Evolutionary conservation across 2,113 vertebrate genomes (phyloP).

Genomic region (Sciurus niger): DNA sequence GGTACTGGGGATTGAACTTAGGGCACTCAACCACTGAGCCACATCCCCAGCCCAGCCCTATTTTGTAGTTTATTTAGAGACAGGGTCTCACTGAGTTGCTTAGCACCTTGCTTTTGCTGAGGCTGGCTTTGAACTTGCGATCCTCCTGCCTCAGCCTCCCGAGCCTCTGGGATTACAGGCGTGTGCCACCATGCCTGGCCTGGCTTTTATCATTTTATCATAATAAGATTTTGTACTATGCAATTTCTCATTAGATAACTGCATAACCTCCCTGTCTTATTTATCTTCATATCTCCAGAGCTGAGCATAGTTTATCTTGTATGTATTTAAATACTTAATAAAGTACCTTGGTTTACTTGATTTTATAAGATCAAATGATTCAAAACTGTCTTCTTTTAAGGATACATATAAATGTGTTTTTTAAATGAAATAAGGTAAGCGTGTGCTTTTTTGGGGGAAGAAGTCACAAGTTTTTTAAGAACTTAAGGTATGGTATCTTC

Average conservation of each 20-base stretch:
- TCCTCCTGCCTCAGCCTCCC: too few species aligned
- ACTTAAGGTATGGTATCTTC: not conserved
- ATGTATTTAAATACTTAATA: not conserved
- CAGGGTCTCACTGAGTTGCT: too few species aligned
- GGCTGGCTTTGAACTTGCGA: too few species aligned
- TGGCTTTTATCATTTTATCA: not conserved
- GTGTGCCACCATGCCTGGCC: too few species aligned
- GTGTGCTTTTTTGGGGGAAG: not conserved
- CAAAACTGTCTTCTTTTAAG: not conserved
- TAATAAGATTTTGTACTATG: not conserved
- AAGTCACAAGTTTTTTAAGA: not conserved
- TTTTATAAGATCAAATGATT: slow-evolving; percentile 41
- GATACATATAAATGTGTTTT: not conserved
- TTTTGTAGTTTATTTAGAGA: too few species aligned
- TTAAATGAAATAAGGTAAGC: slow-evolving; percentile 25
- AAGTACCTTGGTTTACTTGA: not conserved
- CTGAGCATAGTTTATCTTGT: not conserved
- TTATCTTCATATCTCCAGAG: not conserved
- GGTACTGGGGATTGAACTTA: too few species aligned
- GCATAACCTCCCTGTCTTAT: not conserved
- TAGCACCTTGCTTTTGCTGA: too few species aligned
- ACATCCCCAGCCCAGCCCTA: too few species aligned
- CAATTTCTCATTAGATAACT: not conserved
- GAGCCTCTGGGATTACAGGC: too few species aligned
- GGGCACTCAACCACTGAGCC: too few species aligned